Evolutionary conservation across 2,113 vertebrate species (phyloP).

Genomic region (Phyllopteryx taeniolatus): DNA sequence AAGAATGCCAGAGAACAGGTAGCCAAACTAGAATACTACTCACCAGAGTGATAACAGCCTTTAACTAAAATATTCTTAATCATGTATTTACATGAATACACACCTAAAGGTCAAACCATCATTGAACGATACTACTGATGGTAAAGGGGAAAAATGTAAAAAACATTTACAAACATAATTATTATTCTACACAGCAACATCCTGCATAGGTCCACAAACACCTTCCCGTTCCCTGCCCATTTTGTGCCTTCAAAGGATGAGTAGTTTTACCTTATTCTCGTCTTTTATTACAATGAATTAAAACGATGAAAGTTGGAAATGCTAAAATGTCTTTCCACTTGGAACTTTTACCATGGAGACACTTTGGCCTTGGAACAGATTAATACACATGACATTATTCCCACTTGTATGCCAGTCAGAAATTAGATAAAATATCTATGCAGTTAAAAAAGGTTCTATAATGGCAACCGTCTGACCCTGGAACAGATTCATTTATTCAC

Average conservation of each 20-base stretch:
- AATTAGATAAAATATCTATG: background rate
- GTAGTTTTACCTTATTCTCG: background rate
- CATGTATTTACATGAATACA: background rate
- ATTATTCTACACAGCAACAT: background rate
- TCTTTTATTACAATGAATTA: background rate
- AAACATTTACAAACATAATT: background rate
- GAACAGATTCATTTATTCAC: background rate
- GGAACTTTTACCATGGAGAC: background rate
- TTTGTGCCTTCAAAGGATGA: background rate
- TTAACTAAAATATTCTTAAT: background rate
- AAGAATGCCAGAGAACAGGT: constrained; percentile 38
- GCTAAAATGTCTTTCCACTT: background rate
- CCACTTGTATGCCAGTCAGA: background rate
- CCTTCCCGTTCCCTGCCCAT: background rate
- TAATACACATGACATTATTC: background rate
- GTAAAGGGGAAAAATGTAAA: background rate
- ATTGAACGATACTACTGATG: background rate
- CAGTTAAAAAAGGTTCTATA: background rate
- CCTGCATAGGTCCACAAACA: background rate
- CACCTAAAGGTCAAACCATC: background rate
- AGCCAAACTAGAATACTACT: constrained; percentile 22
- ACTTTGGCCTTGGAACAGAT: background rate
- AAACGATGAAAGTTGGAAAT: background rate
- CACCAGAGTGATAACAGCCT: constrained; percentile 2
- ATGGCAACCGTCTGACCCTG: background rate